These are phyloP conservation scores for Pocillopora verrucosa DNA, from an alignment of 64 coral and sea anemone species.

Conservation along the genomic window DNA sequence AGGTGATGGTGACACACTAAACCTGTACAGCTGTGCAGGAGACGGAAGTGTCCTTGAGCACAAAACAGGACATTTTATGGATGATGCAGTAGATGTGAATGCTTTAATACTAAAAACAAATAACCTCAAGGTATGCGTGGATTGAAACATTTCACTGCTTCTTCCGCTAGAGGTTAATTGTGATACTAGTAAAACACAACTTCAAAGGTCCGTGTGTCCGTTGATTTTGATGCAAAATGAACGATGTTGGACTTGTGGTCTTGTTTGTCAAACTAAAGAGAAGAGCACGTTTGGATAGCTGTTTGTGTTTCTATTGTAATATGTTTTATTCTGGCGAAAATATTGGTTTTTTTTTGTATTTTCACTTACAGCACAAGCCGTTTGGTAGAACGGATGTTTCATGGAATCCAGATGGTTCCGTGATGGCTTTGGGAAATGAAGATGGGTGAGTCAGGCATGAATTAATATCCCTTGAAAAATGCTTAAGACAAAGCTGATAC, in stretches of 20 bases:
- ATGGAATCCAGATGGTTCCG: conserved; percentile 72
- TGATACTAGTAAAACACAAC: too few species aligned
- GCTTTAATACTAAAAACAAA: conserved; percentile 70
- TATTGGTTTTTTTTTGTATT: not conserved
- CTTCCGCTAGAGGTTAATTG: not conserved
- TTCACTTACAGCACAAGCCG: conserved; percentile 57
- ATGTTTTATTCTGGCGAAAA: too few species aligned
- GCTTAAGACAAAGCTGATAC: too few species aligned
- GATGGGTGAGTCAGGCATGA: conserved; percentile 58
- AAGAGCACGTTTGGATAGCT: too few species aligned
- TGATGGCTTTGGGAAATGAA: conserved; percentile 80
- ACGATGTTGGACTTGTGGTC: too few species aligned
- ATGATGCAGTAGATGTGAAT: conserved; percentile 71
- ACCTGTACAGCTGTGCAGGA: conserved; percentile 80
- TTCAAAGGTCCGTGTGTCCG: too few species aligned
- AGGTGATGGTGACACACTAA: conserved; percentile 3
- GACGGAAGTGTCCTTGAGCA: conserved; percentile 78
- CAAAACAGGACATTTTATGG: conserved; percentile 50
- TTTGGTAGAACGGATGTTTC: conserved; percentile 72
- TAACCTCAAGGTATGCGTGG: conserved; percentile 41
- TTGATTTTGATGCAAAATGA: too few species aligned
- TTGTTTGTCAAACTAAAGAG: too few species aligned
- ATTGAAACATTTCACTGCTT: not conserved
- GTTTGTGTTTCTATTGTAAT: too few species aligned
- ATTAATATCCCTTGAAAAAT: too few species aligned